phyloP scores from a whole-genome alignment of 1,140 invertebrate species.

The Drosophila pachea region DNA sequence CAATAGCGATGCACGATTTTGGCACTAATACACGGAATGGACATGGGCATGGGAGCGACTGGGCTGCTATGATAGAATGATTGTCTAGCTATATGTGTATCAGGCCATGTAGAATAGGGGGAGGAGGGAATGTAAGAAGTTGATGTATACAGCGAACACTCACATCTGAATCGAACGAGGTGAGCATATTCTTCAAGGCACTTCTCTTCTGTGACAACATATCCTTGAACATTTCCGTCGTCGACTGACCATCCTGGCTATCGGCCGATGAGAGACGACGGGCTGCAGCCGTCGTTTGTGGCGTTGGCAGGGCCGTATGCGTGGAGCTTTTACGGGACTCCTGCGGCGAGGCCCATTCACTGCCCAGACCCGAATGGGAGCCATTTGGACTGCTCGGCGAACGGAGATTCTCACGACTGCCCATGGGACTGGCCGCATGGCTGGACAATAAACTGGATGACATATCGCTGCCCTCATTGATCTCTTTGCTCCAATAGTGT shows the following conservation, averaged over 20 bases:
- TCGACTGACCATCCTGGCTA: conserved; percentile 84
- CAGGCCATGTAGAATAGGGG: not conserved
- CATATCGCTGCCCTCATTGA: conserved; percentile 82
- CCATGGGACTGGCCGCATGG: conserved; percentile 85
- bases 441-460: conserved; percentile 75
- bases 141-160: not conserved
- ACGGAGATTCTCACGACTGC: conserved; percentile 87
- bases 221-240: conserved; percentile 92
- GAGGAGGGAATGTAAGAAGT: not conserved
- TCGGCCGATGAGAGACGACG: conserved; percentile 73
- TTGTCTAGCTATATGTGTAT: not conserved
- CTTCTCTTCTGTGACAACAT: conserved; percentile 93
- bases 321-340: conserved; percentile 78
- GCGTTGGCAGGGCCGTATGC: conserved; percentile 47
- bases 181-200: conserved; percentile 90
- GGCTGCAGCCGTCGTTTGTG: conserved; percentile 32
- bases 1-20: conserved; percentile 30
- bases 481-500: conserved; percentile 97
- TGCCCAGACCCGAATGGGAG: conserved; percentile 69
- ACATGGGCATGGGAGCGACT: not conserved
- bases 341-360: conserved; percentile 75
- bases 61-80: conserved; percentile 8
- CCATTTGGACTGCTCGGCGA: conserved; percentile 79
- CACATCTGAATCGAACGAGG: conserved; percentile 93
- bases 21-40: conserved; percentile 21